Evolutionary conservation across 2,888 invertebrate species (phyloP), one percentile per base, ranked within the genome.

Genomic region (Oligia strigilis): DNA sequence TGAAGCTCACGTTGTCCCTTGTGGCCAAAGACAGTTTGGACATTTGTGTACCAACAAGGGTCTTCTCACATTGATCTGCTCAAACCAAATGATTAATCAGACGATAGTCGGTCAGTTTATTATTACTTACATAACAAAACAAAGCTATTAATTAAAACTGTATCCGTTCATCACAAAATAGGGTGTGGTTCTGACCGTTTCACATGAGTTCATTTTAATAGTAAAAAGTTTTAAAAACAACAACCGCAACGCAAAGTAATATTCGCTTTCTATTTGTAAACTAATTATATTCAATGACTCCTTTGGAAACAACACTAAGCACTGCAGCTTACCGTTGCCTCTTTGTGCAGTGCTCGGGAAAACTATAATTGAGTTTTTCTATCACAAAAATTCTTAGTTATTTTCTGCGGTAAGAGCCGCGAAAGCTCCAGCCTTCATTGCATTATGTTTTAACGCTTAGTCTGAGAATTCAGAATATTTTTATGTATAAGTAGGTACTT

Each of bases 321-420:
- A 67, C 70, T 76, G 64, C 73, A 72, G 74, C 75, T 73, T 72
- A 73, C 43, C 67, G 66, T 79, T 79, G 60, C 71, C 29, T 71
- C 43, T 75, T 74, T 60, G 72, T 60, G 72, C 75, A 49, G 64
- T 74, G 75, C 43, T 69, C 64, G 65, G 73, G 36, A 77, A 72
- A 84, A 76, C 40, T 71, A 67, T 84, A 81, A 87, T 84, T 87
- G 75, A 77, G 73, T 78, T 86, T 87, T 78, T 77, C 77, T 78
- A 43, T 74, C 65, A 76, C 29, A 73, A 76, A 87, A 64, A 80
- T 74, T 75, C 64, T 76, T 67, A 49, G 66, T 65, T 73, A 87
- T 77, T 80, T 77, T 69, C 72, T 75, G 36, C 17, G n/a, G 40
- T 74, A 49, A 66, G 67, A 67, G 55, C 58, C 8, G n/a, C 49